Evolutionary conservation across 2,888 invertebrate species (phyloP), one percentile per base, ranked within the genome.

Genomic region (Tinea pellionella): DNA sequence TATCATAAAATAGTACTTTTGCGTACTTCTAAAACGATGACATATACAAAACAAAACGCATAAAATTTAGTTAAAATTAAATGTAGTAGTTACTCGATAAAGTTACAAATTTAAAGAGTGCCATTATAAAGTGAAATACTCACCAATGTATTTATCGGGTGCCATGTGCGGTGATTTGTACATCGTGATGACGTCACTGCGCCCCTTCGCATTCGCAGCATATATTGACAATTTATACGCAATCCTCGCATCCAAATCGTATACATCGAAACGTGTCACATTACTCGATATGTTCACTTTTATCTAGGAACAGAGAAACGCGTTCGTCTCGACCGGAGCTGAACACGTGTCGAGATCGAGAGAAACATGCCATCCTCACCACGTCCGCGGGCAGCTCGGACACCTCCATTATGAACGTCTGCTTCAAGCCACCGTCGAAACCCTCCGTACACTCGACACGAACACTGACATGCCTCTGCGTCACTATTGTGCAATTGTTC

Each of bases 171-270:
- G 94, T 58, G 94, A 92, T 29, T 94, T 93, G 71, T 94, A 94
- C 61, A 96, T 89, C 57, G 93, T 89, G 63, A 92, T 90, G 51
- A 93, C 91, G 65, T 95, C 95, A 64, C 95, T 94, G 64, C 92
- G 88, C 24, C 96, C 96, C 76, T 96, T 96, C 59, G 93, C 93
- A 78, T 96, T 96, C 65, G 92, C 90, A n/a, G 96, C 94, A 77
- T 93, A 96, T 62, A 96, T 80, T 65, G 92, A 91, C 65, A 96
- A 90, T 64, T 92, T 89, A 82, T 93, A 95, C 72, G 91, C 94
- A 65, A 89, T 88, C 59, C 92, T 91, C 42, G 91, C 89, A 74
- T 93, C 92, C 64, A 92, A 81, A 55, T 90, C 90, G 61, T 87
- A 89, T n/a, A 90, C 90, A 63, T 90, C 90, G 78, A 92, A 93